Evolutionary conservation across 1,140 invertebrate species (phyloP), one percentile per base, ranked within the genome.

Genomic region (Panagrolaimus sp.): DNA sequence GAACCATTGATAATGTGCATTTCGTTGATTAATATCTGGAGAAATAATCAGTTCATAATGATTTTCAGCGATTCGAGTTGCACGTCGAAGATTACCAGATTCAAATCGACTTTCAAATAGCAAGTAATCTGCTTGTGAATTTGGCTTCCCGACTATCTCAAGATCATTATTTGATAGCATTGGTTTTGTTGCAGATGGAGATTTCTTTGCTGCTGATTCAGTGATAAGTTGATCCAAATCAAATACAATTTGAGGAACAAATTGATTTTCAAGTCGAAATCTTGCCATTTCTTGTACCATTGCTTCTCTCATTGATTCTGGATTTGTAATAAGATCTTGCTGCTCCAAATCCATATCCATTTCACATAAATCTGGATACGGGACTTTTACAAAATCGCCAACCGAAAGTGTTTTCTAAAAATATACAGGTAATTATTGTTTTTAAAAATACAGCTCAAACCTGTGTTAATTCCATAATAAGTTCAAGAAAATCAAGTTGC

Each of bases 41-140:
- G 92, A 87, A 38, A 98, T 85, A 77, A 96, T 90, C n/a, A 98
- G 86, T 84, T 98, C 93, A 83, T 98, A 98, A 83, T 96, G 96
- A 76, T 63, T 72, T 45, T 62, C 23, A n/a, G 90, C 90, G 62
- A 96, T 92, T 85, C 91, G 91, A 66, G 96, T 90, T 3, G 90
- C 93, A 87, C 93, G 94, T 4, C 92, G 89, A 66, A 98, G 86
- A 85, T 98, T 98, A 45, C 93, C 95, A 67, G 90, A 91, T 85
- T 98, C 95, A 83, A 98, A 98, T 74, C 93, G 88, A 11, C 93
- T 93, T 83, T 97, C 93, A 84, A 98, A 98, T 68, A 87, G 86
- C 14, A 97, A 84, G 74, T 87, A 85, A 63, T 87, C 86, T 0
- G 82, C 82, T 64, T 86, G 85, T 14, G 72, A 81, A 69, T 85